These are phyloP conservation scores for Harpagus bidentatus DNA, from an alignment of 2,113 vertebrate species.

Conservation along the genomic window DNA sequence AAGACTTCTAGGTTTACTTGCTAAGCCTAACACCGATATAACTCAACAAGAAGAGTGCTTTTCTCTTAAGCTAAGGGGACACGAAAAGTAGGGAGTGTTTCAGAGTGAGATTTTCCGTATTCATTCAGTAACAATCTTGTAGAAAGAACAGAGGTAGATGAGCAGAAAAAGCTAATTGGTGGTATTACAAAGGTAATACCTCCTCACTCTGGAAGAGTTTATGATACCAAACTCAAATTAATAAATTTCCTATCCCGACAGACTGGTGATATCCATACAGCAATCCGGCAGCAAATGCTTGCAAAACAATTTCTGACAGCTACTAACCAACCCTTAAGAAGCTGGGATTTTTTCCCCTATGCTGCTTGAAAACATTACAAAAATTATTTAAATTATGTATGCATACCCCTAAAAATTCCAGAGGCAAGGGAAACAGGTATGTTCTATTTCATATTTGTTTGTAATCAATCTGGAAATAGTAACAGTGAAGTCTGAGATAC, in stretches of 20 bases:
- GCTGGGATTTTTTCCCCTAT: rapidly evolving
- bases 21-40: not conserved
- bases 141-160: not conserved
- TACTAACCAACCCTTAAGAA: not conserved
- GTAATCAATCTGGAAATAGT: not conserved
- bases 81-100: not conserved
- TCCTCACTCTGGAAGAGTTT: not conserved
- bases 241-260: not conserved
- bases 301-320: not conserved
- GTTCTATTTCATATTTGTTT: not conserved
- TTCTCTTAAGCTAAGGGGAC: not conserved
- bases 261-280: not conserved
- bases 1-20: not conserved
- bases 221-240: not conserved
- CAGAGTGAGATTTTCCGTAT: not conserved
- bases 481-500: not conserved
- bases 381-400: not conserved
- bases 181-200: not conserved
- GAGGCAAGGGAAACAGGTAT: not conserved
- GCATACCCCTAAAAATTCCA: not conserved
- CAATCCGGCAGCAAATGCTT: not conserved
- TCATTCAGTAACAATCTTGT: not conserved
- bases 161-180: not conserved
- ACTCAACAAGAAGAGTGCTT: not conserved
- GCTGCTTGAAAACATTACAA: not conserved